Base-by-base conservation (phyloP, 2,797 vertebrate species). In the Cephalopachus bancanus region DNA sequence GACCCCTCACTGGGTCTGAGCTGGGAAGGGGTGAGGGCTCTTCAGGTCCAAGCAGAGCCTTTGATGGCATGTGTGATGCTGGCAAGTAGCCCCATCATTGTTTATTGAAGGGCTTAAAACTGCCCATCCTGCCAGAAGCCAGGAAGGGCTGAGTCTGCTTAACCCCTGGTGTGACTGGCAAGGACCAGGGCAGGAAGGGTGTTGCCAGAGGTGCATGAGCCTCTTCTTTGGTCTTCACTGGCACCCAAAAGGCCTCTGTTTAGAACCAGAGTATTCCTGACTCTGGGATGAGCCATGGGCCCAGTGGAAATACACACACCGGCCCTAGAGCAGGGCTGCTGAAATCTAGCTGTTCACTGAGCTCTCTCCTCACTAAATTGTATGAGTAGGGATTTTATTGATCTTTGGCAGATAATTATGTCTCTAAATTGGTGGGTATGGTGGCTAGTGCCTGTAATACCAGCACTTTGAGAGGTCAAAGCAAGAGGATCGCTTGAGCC, bases 91-190 rank as follows among this genome's bases (percentile, higher is more conserved):
- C 78, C 57, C 30, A 3, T 71, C 9, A 12, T 7, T 44, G 64
- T 83, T 90, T 59, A 75, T 10, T 53, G 69, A 51, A 57, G 55
- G 26, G n/a, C 53, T 51, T 64, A 67, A 55, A 37, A 28, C 59
- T 14, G 33, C 30, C 37, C 28, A 11, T 28, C 16, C 69, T 28
- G 11, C 44, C 44, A 10, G 72, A 24, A 81, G 67, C 81, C 91
- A 78, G 96, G 91, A 95, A 75, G 76, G 91, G 64, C 80, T 16
- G 44, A 83, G 55, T 30, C 79, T 37, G 74, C 37, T 72, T 74
- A 89, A 57, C 72, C n/a, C 33, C 74, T 51, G n/a, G 30, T 2
- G 3, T n/a, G 79, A 28, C 87, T 59, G 57, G 71, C 22, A 14
- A 17, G 22, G 75, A 72, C 84, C 76, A 19, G 0, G 6, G 37